A percentile compares a stretch with the other conserved stretches of the same genome.
Conservation (phyloP, 2,113 vertebrate species). For the Puntigrus tetrazona region DNA sequence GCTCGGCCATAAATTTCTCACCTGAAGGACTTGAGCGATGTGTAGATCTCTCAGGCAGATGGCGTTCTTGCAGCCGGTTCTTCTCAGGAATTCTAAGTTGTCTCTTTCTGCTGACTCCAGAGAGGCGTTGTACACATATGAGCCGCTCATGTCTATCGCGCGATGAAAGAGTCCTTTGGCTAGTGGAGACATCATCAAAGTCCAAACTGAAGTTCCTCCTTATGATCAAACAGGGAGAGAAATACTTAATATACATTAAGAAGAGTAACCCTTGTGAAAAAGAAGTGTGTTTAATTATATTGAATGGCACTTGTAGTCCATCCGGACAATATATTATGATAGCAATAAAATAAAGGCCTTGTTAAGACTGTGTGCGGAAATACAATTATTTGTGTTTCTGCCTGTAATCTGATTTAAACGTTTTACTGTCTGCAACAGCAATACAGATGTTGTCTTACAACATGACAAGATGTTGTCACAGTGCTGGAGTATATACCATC, state of each 20-base stretch:
- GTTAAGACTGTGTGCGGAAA: too few relatives aligned
- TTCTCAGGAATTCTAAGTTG: slow-evolving; percentile 74
- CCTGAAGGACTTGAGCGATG: slow-evolving; percentile 70
- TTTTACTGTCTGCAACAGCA: too few relatives aligned
- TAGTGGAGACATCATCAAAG: slow-evolving; percentile 76
- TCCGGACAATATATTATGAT: background rate
- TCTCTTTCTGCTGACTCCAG: slow-evolving; percentile 70
- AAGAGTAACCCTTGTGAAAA: background rate
- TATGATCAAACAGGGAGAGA: background rate
- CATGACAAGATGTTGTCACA: too few relatives aligned
- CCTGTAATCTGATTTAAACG: too few relatives aligned
- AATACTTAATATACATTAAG: background rate
- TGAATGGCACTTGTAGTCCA: background rate
- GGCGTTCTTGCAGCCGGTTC: slow-evolving; percentile 67
- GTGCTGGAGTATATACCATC: too few relatives aligned
- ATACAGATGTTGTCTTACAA: too few relatives aligned
- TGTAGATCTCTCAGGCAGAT: slow-evolving; percentile 69
- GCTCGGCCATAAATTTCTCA: slow-evolving; percentile 47
- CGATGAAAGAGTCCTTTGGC: slow-evolving; percentile 76
- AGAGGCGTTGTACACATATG: slow-evolving; percentile 64
- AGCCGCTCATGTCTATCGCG: slow-evolving; percentile 79
- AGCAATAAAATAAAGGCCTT: background rate
- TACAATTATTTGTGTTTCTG: too few relatives aligned
- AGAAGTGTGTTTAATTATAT: background rate
- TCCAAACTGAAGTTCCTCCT: slow-evolving; percentile 75